These are phyloP conservation scores for Scophthalmus maximus DNA, from an alignment of 2,113 vertebrate species.

Conservation along the genomic window DNA sequence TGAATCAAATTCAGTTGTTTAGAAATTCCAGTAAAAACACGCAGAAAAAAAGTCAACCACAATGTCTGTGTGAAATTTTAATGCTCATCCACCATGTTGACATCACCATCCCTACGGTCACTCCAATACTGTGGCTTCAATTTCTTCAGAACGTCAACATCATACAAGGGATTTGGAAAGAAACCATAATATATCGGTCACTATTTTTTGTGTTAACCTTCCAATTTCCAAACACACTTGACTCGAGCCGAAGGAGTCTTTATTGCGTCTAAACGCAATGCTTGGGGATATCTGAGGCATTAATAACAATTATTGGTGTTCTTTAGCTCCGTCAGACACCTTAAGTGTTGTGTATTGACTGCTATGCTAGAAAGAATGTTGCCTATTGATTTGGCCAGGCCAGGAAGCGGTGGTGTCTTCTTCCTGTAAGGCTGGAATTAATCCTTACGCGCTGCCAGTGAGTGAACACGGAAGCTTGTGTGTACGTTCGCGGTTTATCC, in stretches of 20 bases:
- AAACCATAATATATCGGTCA: neutral
- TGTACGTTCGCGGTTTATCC: neutral
- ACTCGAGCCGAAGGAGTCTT: constrained; percentile 3
- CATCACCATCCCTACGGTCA: neutral
- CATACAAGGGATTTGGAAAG: neutral
- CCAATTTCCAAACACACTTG: neutral
- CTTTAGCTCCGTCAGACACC: constrained; percentile 78
- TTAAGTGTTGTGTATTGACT: constrained; percentile 83
- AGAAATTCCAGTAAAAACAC: neutral
- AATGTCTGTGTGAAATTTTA: no score
- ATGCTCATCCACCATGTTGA: neutral
- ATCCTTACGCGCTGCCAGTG: constrained; percentile 47
- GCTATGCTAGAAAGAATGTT: constrained; percentile 74
- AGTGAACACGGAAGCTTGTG: constrained; percentile 19
- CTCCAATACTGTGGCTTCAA: neutral
- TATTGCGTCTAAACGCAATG: constrained; percentile 61
- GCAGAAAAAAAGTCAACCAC: no score
- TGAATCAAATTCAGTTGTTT: neutral
- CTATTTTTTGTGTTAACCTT: constrained; percentile 13
- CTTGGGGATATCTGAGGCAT: constrained; percentile 68
- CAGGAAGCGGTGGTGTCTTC: constrained; percentile 72
- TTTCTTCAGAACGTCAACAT: neutral
- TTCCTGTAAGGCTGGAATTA: constrained; percentile 69
- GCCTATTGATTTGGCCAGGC: constrained; percentile 78
- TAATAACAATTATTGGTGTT: constrained; percentile 83